Base-by-base conservation (phyloP, 2,888 invertebrate species). In the Leptogaster cylindrica region DNA sequence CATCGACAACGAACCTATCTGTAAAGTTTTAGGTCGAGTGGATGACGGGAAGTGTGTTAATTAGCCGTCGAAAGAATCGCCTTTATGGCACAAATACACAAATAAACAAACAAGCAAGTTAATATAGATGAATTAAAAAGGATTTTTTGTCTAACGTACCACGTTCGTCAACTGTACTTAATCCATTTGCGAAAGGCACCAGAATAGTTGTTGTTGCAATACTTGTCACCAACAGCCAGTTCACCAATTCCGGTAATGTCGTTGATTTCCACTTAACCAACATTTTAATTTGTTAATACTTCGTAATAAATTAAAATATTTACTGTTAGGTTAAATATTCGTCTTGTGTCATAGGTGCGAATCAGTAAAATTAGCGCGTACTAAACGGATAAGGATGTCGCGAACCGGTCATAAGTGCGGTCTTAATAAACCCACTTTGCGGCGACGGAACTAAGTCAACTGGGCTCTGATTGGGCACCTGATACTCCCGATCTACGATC, bases 131-230 rank as follows among this genome's bases (percentile, higher is more conserved):
- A n/a, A n/a, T n/a, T n/a, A n/a, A n/a, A n/a, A n/a, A n/a, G n/a
- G n/a, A n/a, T n/a, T n/a, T 46, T 12, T 36, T 4, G 14, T 36
- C 14, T n/a, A 16, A 65, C 70, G 46, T 70, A 70, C 70, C 70
- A 66, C 70, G 70, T 70, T 68, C 70, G 66, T 70, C 68, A 6
- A 70, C 63, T 41, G 70, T 67, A 33, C 68, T 68, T 68, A 70
- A 68, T 70, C 70, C 70, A 70, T 48, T 51, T 70, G 70, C 68
- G 39, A 36, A 39, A 6, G 67, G 67, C 20, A 64, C 8, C 16
- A 39, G 18, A 46, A 50, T 25, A n/a, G 50, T 27, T 4, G 20
- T 28, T 12, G 58, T 36, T 31, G 58, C 50, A 16, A 65, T 36
- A 46, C 27, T 14, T 27, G 63, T 20, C 16, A 55, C 50, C 27